Conservation (phyloP, 2,797 vertebrate genomes). For the Darevskia nairensis region DNA sequence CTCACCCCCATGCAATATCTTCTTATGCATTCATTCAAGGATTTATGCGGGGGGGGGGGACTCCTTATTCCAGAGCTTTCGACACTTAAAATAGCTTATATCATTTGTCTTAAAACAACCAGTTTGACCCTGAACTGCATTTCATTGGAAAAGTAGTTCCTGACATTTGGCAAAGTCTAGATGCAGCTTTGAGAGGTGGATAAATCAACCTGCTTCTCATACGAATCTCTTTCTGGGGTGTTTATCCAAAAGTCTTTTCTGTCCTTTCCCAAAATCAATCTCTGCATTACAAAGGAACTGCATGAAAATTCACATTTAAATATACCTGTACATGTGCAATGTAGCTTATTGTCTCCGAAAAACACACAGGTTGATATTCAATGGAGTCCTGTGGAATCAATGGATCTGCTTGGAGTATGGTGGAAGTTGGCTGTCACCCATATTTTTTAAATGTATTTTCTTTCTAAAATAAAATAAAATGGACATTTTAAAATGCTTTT, state of each 20-base stretch:
- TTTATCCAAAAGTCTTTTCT: background rate
- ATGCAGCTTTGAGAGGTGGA: background rate
- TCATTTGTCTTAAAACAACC: background rate
- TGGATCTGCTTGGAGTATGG: too few species aligned
- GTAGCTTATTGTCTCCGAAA: too few species aligned
- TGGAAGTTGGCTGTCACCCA: too few species aligned
- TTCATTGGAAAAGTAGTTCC: background rate
- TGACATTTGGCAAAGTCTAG: background rate
- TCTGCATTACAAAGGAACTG: background rate
- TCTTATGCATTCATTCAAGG: background rate
- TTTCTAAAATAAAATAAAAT: too few species aligned
- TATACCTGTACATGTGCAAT: background rate
- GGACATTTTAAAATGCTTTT: too few species aligned
- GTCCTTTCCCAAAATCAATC: background rate
- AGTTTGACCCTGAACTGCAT: background rate
- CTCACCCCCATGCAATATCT: background rate
- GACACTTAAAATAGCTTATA: background rate
- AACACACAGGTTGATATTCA: too few species aligned
- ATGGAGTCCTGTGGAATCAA: too few species aligned
- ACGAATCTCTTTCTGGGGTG: background rate
- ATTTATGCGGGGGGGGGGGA: background rate
- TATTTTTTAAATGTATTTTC: too few species aligned
- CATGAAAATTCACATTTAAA: background rate
- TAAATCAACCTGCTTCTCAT: background rate
- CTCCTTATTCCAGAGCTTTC: background rate